A percentile compares a stretch with the other conserved stretches of the same genome.
phyloP scores from a whole-genome alignment of 2,113 vertebrate species.

The Platanista minor region DNA sequence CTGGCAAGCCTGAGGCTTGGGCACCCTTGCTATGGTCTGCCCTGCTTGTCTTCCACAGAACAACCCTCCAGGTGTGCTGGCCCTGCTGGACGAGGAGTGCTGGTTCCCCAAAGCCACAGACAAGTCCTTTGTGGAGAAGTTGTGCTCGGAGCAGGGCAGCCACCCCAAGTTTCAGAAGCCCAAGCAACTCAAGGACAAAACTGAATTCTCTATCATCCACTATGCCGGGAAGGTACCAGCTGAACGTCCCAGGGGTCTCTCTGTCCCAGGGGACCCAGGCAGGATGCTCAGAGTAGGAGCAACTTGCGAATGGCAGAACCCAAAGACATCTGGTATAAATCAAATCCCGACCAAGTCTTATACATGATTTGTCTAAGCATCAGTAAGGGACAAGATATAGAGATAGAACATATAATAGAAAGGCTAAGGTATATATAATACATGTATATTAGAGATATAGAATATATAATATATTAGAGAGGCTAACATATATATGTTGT shows the following conservation, averaged over 20 bases:
- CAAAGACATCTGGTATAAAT: background rate
- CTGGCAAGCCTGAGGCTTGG: background rate
- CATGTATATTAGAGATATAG: background rate
- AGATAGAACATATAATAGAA: background rate
- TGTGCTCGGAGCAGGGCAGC: constrained; percentile 89
- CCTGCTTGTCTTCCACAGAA: constrained; percentile 80
- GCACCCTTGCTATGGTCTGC: fast-evolving
- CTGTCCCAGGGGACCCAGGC: background rate
- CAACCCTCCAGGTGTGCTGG: constrained; percentile 95
- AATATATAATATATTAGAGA: background rate
- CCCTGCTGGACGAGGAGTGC: constrained; percentile 97
- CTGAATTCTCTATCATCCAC: constrained; percentile 95
- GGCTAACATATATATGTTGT: background rate
- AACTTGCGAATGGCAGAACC: background rate
- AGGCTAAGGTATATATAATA: background rate
- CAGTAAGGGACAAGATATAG: background rate
- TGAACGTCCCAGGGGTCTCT: fast-evolving
- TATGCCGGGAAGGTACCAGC: constrained; percentile 92
- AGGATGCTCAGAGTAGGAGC: background rate
- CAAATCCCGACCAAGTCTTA: background rate
- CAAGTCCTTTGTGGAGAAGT: constrained; percentile 96
- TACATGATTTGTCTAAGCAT: background rate
- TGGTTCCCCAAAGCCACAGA: constrained; percentile 99
- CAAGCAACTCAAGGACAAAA: constrained; percentile 98
- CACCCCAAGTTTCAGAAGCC: constrained; percentile 96